Conservation (phyloP, 2,113 vertebrate species). For the Euleptes europaea region DNA sequence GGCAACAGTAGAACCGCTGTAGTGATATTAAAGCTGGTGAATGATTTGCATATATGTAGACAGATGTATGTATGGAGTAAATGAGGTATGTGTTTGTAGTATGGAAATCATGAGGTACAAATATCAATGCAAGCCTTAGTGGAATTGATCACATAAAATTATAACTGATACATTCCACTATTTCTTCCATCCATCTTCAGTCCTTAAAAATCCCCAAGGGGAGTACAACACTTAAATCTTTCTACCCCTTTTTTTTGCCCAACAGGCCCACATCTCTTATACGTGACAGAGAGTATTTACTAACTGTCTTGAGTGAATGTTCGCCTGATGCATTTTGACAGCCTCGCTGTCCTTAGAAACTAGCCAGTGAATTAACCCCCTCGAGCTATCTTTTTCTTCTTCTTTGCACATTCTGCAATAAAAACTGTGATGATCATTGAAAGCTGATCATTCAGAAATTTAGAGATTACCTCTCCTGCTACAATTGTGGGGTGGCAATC, state of each 20-base stretch:
- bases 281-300: neutral
- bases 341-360: neutral
- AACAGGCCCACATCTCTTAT: neutral
- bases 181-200: neutral
- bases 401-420: conserved; percentile 2
- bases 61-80: neutral
- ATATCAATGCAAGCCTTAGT: neutral
- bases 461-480: neutral
- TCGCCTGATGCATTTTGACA: neutral
- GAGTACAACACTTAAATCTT: neutral
- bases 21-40: no score
- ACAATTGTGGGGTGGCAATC: neutral
- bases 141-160: neutral
- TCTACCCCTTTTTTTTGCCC: no score
- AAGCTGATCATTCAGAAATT: neutral
- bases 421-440: neutral
- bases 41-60: no score
- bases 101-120: neutral
- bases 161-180: neutral
- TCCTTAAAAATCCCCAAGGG: neutral
- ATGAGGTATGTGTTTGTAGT: neutral
- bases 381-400: neutral
- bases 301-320: neutral
- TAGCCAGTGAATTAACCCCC: neutral
- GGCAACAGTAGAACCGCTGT: no score